Evolutionary conservation across 2,797 vertebrate species (phyloP).

Genomic region (Aldrovandia affinis): DNA sequence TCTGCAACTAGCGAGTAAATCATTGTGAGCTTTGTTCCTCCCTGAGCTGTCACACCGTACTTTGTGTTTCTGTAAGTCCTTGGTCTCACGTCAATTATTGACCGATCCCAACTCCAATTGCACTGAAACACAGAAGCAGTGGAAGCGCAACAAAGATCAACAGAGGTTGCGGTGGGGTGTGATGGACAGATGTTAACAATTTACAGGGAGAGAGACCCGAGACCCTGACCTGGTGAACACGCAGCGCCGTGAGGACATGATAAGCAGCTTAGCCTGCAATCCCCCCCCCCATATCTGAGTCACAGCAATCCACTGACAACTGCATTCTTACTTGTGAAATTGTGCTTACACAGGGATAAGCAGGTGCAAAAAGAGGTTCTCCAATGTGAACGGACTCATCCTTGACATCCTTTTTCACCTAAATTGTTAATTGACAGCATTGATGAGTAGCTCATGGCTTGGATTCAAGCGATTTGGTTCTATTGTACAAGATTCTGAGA

Average conservation of each 20-base stretch:
- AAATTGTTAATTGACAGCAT: too few relatives aligned
- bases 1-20: neutral
- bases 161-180: neutral
- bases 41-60: neutral
- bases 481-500: too few relatives aligned
- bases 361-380: too few relatives aligned
- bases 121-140: neutral
- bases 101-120: neutral
- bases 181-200: conserved; percentile 9
- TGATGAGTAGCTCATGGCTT: too few relatives aligned
- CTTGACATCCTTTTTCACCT: too few relatives aligned
- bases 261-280: neutral
- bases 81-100: neutral
- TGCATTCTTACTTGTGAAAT: too few relatives aligned
- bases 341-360: too few relatives aligned
- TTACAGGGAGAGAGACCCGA: neutral
- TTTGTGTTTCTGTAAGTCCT: neutral
- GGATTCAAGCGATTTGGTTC: too few relatives aligned
- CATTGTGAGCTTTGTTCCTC: conserved; percentile 1
- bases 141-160: neutral
- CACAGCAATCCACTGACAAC: too few relatives aligned
- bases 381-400: too few relatives aligned
- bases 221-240: neutral
- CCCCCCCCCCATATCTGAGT: too few relatives aligned
- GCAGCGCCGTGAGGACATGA: neutral